phyloP scores from a whole-genome alignment of 2,797 vertebrate species.

The Coregonus sp. region DNA sequence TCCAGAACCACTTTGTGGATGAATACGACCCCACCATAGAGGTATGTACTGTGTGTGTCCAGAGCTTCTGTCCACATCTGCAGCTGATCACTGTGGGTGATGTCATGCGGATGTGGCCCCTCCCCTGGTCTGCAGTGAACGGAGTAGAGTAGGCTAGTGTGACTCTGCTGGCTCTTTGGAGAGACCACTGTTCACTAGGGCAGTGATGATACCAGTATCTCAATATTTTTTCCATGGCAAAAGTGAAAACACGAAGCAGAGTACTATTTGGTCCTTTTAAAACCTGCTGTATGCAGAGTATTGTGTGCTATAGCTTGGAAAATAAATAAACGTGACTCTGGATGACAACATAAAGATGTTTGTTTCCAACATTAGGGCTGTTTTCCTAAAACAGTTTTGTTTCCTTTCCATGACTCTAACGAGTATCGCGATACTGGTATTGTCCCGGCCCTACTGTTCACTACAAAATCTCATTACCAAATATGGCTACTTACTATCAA shows the following conservation, averaged over 20 bases:
- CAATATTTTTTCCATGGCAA: too few species aligned
- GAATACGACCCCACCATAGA: conserved; percentile 91
- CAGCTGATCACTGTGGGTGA: conserved; percentile 7
- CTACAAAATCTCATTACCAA: conserved; percentile 22
- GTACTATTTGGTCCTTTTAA: too few species aligned
- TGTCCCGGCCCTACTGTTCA: neutral
- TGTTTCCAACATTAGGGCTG: too few species aligned
- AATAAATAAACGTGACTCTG: too few species aligned
- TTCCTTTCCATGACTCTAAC: too few species aligned
- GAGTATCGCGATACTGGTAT: too few species aligned
- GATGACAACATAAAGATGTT: too few species aligned
- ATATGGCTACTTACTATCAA: conserved; percentile 19
- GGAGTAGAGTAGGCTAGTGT: neutral
- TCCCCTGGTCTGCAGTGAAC: neutral
- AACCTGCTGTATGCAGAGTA: too few species aligned
- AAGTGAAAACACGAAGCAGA: too few species aligned
- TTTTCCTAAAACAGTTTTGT: too few species aligned
- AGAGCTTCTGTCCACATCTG: conserved; percentile 3
- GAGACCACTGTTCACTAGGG: neutral
- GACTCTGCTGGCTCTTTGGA: neutral
- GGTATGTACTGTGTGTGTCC: conserved; percentile 63
- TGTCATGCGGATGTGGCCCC: conserved; percentile 18
- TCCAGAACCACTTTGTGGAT: conserved; percentile 91
- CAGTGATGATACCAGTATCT: too few species aligned
- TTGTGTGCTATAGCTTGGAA: too few species aligned